Conservation (phyloP, 2,113 vertebrate genomes). For the Motacilla alba region DNA sequence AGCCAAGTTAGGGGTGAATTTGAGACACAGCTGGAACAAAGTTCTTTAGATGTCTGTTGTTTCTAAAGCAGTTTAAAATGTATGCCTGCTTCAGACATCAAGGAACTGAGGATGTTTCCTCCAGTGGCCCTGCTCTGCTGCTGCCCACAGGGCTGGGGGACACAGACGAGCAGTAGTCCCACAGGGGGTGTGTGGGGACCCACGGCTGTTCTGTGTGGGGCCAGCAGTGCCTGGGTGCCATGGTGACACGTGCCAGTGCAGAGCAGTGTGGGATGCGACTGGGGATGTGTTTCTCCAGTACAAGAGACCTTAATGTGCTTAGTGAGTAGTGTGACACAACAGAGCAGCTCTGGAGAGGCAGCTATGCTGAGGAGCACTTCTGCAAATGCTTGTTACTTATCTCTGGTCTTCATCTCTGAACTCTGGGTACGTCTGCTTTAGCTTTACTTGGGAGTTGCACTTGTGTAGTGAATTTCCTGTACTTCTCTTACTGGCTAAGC, state of each 20-base stretch:
- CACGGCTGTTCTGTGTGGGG: fast-evolving
- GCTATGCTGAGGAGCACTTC: neutral
- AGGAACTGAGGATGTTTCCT: neutral
- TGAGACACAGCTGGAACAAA: neutral
- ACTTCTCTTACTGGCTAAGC: neutral
- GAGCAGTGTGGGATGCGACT: neutral
- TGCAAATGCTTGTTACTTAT: neutral
- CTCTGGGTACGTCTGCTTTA: neutral
- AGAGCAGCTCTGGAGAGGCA: neutral
- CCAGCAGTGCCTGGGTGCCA: neutral
- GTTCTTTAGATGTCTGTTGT: neutral
- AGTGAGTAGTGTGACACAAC: neutral
- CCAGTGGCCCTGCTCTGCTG: no score
- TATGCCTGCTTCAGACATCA: neutral
- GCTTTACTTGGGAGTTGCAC: neutral
- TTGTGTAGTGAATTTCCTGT: neutral
- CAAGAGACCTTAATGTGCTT: fast-evolving
- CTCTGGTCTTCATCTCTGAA: neutral
- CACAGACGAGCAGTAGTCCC: fast-evolving
- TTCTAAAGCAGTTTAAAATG: neutral
- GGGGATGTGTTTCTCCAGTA: neutral
- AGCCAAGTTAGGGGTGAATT: neutral
- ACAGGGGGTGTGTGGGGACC: fast-evolving
- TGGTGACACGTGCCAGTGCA: fast-evolving
- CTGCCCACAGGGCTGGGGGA: fast-evolving